Conservation (phyloP, 1,140 invertebrate genomes). For the Drosophila kikkawai region DNA sequence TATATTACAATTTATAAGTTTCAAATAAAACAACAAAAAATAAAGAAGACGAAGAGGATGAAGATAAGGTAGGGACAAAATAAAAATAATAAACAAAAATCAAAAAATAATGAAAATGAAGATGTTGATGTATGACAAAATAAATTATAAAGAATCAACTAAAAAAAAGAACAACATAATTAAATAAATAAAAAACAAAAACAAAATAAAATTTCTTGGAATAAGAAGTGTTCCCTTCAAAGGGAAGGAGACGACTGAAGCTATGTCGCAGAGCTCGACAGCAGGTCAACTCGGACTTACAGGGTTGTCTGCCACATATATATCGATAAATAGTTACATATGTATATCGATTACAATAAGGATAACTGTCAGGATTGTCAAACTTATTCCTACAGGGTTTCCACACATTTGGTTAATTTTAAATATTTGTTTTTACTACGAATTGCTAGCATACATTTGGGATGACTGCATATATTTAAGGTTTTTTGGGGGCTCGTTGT, state of each 20-base stretch:
- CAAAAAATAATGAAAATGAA: background rate
- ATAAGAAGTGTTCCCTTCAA: background rate
- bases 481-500: constrained; percentile 25
- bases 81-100: no score
- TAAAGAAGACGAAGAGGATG: no score
- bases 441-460: constrained; percentile 42
- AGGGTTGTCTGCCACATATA: background rate
- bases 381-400: no score
- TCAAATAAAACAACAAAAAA: no score
- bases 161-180: no score
- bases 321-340: background rate
- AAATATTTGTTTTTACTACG: background rate
- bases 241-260: background rate
- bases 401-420: no score
- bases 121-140: background rate
- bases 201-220: background rate
- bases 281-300: background rate
- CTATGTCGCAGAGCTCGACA: no score
- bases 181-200: background rate
- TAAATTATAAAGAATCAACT: background rate
- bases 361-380: background rate
- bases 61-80: no score
- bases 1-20: no score
- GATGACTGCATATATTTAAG: background rate
- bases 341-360: background rate